Evolutionary conservation across 2,797 vertebrate species (phyloP).

Genomic region (Anguilla pacifica): DNA sequence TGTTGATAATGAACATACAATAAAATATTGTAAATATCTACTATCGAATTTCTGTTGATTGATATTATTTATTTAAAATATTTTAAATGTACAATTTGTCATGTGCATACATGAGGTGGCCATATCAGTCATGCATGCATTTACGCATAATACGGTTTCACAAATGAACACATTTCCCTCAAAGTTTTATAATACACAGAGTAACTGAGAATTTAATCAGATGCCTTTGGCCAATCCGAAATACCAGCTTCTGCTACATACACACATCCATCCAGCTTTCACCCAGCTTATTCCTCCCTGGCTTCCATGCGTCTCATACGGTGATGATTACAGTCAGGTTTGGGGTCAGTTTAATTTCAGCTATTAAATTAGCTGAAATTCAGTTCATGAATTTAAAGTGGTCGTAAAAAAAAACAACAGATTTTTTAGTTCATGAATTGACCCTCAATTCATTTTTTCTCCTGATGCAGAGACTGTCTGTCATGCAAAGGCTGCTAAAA

Average conservation of each 20-base stretch:
- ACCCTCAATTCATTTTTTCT: not conserved
- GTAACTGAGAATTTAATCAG: not conserved
- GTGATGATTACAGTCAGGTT: not conserved
- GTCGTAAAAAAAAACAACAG: not conserved
- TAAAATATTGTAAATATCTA: not conserved
- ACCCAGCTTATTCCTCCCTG: not conserved
- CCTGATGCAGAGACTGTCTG: not conserved
- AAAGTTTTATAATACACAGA: not conserved
- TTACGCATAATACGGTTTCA: not conserved
- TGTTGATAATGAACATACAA: not conserved
- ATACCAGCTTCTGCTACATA: not conserved
- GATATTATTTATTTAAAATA: not conserved
- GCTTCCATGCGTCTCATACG: not conserved
- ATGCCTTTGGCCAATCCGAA: not conserved
- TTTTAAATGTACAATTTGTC: not conserved
- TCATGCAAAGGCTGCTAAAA: not conserved
- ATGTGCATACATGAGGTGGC: not conserved
- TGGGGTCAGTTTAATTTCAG: not conserved
- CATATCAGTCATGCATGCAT: not conserved
- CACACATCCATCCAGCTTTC: not conserved
- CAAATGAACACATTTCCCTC: not conserved
- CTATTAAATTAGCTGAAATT: not conserved
- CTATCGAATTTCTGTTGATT: not conserved
- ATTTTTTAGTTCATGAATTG: not conserved
- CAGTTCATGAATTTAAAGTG: not conserved